phyloP scores from a whole-genome alignment of 2,113 vertebrate genomes.

The Microtus pennsylvanicus region DNA sequence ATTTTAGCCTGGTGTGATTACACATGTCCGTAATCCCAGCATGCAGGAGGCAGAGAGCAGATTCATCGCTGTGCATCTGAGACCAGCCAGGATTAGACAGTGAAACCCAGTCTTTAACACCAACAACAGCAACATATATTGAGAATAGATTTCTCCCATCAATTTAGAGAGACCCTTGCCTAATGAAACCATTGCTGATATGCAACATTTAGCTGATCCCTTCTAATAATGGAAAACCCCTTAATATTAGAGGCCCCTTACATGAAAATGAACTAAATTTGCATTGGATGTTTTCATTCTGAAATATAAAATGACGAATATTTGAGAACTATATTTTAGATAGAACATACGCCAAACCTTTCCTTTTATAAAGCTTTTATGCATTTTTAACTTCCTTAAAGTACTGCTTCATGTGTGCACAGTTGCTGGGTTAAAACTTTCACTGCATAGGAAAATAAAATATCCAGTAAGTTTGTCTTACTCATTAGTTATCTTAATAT shows the following conservation, averaged over 20 bases:
- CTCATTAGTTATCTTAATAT: background rate
- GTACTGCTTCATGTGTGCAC: background rate
- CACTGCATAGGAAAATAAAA: background rate
- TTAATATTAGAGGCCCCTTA: conserved; percentile 31
- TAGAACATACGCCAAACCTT: background rate
- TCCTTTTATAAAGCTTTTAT: conserved; percentile 31
- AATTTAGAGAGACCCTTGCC: background rate
- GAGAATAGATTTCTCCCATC: background rate
- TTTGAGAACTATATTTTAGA: conserved; percentile 44
- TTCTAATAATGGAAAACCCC: background rate
- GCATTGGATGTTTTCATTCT: background rate
- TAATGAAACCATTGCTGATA: background rate
- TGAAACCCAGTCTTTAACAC: background rate
- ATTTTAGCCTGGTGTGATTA: background rate
- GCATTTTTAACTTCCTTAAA: conserved; percentile 30
- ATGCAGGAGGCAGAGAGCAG: background rate
- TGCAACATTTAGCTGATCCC: background rate
- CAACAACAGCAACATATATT: background rate
- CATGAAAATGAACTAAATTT: conserved; percentile 7
- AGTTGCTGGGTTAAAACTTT: conserved; percentile 18
- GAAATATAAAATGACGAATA: conserved; percentile 16
- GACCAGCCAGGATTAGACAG: background rate
- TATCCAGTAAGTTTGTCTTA: background rate
- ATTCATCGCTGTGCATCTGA: background rate
- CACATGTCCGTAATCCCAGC: background rate